Base-by-base conservation (phyloP, 1,140 invertebrate species). In the Trichoplusia ni region DNA sequence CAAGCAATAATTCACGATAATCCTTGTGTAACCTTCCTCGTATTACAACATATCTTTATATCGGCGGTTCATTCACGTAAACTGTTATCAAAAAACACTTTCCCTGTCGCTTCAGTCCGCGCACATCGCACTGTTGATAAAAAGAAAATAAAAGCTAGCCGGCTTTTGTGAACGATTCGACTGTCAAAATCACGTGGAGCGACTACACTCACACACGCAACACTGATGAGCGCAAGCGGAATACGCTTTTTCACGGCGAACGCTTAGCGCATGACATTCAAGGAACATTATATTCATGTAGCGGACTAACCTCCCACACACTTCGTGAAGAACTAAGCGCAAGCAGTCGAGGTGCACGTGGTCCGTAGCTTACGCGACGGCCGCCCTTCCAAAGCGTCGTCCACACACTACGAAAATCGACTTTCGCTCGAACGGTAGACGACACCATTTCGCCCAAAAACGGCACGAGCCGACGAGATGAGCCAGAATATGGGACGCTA, bases 251-350 rank as follows among this genome's bases (percentile, higher is more conserved):
- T 77, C 82, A 77, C 73, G 64, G 54, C 71, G 71, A 63, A 47
- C 78, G 77, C 69, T 81, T 66, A 81, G 80, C 86, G 84, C 82
- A 83, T 86, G 84, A 79, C 85, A 80, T 83, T 77, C 64, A 75
- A 66, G 69, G 67, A 74, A 73, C 81, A 80, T 83, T 81, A 82
- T 82, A 79, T 72, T 82, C 84, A 83, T 85, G 77, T 82, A 87
- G 75, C 81, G 82, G 82, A 87, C 87, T 90, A 85, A 78, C 85
- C 86, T 86, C 87, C 84, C 79, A 90, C 85, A 89, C 85, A 82
- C 85, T 90, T 90, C 75, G 83, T 81, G 84, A 88, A 87, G 85
- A 90, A 90, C 87, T 90, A 90, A 90, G 78, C 85, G 85, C 85
- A 87, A 90, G 81, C 88, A 86, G 79, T 84, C 73, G 81, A 81